Evolutionary conservation across 2,888 invertebrate genomes (phyloP).

Genomic region (Ophioninae sp.): DNA sequence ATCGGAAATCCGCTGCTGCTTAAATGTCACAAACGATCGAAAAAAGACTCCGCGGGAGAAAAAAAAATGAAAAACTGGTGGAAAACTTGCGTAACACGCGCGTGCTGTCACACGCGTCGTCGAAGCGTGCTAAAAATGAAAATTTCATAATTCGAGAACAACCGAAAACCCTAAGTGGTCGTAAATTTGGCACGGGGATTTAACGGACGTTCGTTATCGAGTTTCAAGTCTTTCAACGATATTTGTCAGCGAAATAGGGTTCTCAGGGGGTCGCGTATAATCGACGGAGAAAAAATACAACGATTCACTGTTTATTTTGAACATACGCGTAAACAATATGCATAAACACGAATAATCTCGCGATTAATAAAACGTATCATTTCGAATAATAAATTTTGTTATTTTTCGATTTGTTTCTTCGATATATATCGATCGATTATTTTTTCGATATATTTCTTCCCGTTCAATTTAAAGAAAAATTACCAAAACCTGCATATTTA

Average conservation of each 20-base stretch:
- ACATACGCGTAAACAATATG: too few species aligned
- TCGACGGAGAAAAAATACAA: neutral
- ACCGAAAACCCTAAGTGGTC: neutral
- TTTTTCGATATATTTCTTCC: neutral
- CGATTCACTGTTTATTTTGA: neutral
- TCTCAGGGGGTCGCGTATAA: neutral
- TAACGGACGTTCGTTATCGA: neutral
- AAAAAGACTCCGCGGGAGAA: neutral
- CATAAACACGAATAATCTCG: too few species aligned
- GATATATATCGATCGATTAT: too few species aligned
- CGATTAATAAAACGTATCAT: too few species aligned
- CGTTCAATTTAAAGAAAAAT: neutral
- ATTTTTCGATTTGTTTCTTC: neutral
- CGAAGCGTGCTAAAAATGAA: constrained; percentile 2
- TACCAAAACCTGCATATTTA: neutral
- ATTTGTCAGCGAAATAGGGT: neutral
- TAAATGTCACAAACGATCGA: neutral
- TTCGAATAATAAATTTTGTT: too few species aligned
- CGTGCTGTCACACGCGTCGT: neutral
- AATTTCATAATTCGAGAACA: neutral
- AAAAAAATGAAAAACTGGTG: neutral
- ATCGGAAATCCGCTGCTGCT: neutral
- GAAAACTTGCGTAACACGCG: neutral
- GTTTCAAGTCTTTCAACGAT: neutral
- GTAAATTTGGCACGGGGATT: neutral